These are phyloP conservation scores for Drepana arcuata DNA, from an alignment of 1,140 invertebrate species.

Conservation along the genomic window DNA sequence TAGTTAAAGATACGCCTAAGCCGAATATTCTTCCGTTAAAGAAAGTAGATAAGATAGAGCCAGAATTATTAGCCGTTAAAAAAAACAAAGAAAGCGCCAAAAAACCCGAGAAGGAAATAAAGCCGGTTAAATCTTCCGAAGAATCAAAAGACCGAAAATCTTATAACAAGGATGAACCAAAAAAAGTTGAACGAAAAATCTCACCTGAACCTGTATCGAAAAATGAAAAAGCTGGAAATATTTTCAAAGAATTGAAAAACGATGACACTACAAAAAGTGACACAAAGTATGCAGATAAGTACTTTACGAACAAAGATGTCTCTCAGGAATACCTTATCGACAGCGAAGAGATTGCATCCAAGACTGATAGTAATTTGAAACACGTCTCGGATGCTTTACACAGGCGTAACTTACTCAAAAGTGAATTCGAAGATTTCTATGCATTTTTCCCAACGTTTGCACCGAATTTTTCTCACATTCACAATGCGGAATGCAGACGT, in stretches of 20 bases:
- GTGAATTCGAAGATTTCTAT: conserved; percentile 71
- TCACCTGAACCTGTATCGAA: background rate
- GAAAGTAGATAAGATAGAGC: no score
- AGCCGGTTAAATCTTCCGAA: no score
- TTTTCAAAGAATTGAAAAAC: conserved; percentile 12
- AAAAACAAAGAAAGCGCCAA: no score
- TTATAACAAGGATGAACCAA: conserved; percentile 3
- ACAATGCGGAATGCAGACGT: conserved; percentile 76
- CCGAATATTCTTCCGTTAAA: no score
- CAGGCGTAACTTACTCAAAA: conserved; percentile 56
- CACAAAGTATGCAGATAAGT: no score
- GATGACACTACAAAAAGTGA: background rate
- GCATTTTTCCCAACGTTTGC: conserved; percentile 77
- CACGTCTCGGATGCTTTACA: conserved; percentile 41
- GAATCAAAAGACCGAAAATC: no score
- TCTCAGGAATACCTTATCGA: background rate
- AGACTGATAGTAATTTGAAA: conserved; percentile 22
- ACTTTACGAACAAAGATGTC: no score
- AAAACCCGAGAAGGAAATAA: no score
- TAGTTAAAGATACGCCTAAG: no score
- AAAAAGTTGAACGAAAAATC: background rate
- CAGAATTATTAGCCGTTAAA: no score
- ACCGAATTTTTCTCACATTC: conserved; percentile 76
- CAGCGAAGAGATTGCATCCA: background rate
- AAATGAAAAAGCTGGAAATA: conserved; percentile 6